Base-by-base conservation (phyloP, 1,140 invertebrate genomes). In the Ceratina japonica region DNA sequence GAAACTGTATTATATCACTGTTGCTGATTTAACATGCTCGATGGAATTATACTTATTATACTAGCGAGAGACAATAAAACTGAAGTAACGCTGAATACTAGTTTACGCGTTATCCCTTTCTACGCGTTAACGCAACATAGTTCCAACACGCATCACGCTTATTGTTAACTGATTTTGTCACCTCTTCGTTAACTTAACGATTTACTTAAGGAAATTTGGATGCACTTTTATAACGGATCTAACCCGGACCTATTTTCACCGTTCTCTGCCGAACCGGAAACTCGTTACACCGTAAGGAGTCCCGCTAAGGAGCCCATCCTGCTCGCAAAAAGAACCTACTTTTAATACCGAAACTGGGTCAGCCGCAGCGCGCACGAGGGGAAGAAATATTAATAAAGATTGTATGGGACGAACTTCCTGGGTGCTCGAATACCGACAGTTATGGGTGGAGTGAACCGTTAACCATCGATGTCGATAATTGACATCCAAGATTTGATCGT, bases 371-470 rank as follows among this genome's bases (percentile, higher is more conserved):
- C 54, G 54, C 44, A 27, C 18, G 44, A 69, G 52, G 80, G 71
- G 74, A 64, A 72, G 86, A 87, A 89, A 89, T 88, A 90, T 90
- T 90, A 90, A 90, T 90, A 88, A 87, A 87, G 70, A 73, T 79
- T 68, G 75, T 80, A 82, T 87, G 87, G 82, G 87, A 79, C 76
- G 87, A 65, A 87, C 87, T 89, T 90, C 89, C 89, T 85, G 88
- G 80, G 84, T 13, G 56, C 69, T 80, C 44, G 44, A 31, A 75
- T 88, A 84, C 68, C 63, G 81, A 86, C 69, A 86, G 81, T 85
- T 86, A 83, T 37, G 84, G 79, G 79, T 68, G 84, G 81, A 81
- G 56, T 37, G 84, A 66, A 88, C 87, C 88, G 88, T 89, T 89
- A 89, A 82, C 82, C 79, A 84, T 87, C 86, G 81, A 79, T 80